A percentile compares a stretch with the other conserved stretches of the same genome.
phyloP scores from a whole-genome alignment of 2,113 vertebrate species.

The Melanotaenia duboulayi region DNA sequence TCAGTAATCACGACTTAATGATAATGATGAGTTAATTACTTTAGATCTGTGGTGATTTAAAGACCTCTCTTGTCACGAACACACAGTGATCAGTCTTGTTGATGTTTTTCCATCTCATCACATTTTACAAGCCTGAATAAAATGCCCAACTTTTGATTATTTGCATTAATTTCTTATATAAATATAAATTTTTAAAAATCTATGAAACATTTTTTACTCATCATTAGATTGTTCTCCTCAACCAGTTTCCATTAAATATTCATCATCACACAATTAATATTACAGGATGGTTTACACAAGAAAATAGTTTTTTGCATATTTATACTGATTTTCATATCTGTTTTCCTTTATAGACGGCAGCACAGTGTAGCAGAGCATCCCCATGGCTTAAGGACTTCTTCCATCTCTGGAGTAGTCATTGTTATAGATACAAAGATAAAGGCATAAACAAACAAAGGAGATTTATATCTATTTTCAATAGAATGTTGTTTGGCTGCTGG shows the following conservation, averaged over 20 bases:
- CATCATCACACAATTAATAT: constrained; percentile 2
- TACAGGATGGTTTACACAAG: constrained; percentile 1
- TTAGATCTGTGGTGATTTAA: constrained; percentile 61
- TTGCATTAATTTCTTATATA: constrained; percentile 33
- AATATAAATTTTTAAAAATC: constrained; percentile 22
- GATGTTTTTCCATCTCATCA: constrained; percentile 34
- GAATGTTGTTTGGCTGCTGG: not conserved
- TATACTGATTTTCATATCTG: not conserved
- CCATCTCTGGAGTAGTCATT: not conserved
- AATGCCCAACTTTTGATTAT: constrained; percentile 41
- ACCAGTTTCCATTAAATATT: constrained; percentile 4
- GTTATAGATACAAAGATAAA: not conserved
- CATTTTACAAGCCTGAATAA: constrained; percentile 38
- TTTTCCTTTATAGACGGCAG: not conserved
- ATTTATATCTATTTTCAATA: not conserved
- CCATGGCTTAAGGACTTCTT: not conserved
- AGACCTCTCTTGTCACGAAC: constrained; percentile 45
- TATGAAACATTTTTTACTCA: not conserved
- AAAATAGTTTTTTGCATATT: not conserved
- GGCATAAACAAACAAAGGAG: not conserved
- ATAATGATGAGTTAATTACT: constrained; percentile 70
- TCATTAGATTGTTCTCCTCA: not conserved
- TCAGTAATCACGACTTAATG: constrained; percentile 65
- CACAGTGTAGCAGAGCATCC: not conserved
- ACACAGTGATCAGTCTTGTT: constrained; percentile 40